A percentile compares a stretch with the other conserved stretches of the same genome.
Conservation (phyloP, 2,113 vertebrate genomes). For the Stigmatopora argus region DNA sequence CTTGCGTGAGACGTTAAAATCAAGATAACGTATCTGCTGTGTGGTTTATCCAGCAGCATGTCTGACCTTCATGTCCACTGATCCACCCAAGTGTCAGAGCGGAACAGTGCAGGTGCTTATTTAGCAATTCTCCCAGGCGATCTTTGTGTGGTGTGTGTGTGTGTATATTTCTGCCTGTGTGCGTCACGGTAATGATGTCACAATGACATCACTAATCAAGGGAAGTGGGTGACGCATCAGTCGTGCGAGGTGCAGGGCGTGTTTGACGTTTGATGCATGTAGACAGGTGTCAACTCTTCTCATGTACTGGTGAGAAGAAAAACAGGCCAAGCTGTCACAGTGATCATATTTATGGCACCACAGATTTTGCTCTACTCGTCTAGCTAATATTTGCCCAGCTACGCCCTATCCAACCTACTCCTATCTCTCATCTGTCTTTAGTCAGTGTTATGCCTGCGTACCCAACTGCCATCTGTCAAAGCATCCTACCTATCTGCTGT, state of each 20-base stretch:
- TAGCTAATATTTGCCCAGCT: not conserved
- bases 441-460: not conserved
- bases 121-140: slow-evolving; percentile 16
- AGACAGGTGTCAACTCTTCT: slow-evolving; percentile 4
- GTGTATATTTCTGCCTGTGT: not conserved
- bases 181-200: not conserved
- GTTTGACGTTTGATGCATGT: slow-evolving; percentile 2
- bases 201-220: not conserved
- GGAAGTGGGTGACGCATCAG: not conserved
- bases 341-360: not conserved
- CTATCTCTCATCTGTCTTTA: not conserved
- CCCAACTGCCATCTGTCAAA: no score
- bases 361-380: not conserved
- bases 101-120: slow-evolving; percentile 18
- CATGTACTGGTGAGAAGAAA: slow-evolving; percentile 1
- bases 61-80: slow-evolving; percentile 31
- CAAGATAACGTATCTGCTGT: slow-evolving; percentile 10
- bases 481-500: no score
- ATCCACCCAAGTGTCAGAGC: slow-evolving; percentile 9
- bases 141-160: not conserved
- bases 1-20: not conserved
- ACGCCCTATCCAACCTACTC: not conserved
- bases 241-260: not conserved
- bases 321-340: slow-evolving; percentile 15
- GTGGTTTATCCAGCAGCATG: not conserved